Evolutionary conservation across 2,113 vertebrate genomes (phyloP), one percentile per base, ranked within the genome.

Genomic region (Pachyramphus minor): DNA sequence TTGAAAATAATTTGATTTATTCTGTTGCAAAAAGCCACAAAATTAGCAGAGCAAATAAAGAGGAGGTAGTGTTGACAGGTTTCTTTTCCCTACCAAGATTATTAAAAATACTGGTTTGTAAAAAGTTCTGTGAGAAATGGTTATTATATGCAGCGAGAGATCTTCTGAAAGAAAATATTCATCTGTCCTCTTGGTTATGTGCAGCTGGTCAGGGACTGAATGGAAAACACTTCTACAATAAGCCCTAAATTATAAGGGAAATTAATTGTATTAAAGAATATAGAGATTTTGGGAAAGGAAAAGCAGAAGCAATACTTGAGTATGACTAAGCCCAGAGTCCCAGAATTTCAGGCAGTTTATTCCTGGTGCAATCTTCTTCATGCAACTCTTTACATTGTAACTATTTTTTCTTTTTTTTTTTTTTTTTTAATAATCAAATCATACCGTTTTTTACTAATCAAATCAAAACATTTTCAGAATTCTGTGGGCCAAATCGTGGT

Each of bases 1-100:
- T 59, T 78, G 63, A 86, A 88, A 83, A 75, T 56, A 0, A 59
- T 56, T 92, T 94, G 35, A 77, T 95, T 92, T 84, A 63, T 52
- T 60, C 27, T 68, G 47, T 81, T 95, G 72, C 5, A 4, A 87
- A 87, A 95, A 90, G 44, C 75, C 79, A 64, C 64, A 84, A 64
- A 92, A 78, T 56, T 88, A 90, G 44, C 31, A 66, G 67, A 94
- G 63, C 78, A 85, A 87, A 77, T 76, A 77, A 80, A 93, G 82
- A 93, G 73, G 92, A 93, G 94, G 81, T 58, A 67, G 52, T 56
- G n/a, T 81, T 95, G 93, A 89, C 68, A 75, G 44, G 60, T 95
- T 94, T n/a, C 37, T 81, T 89, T 95, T 93, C 76, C 79, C 74
- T 96, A 87, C 41, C 19, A 17, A 76, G 64, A 85, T 80, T 80